phyloP scores from a whole-genome alignment of 1,140 invertebrate genomes.

The Oryzaephilus surinamensis region DNA sequence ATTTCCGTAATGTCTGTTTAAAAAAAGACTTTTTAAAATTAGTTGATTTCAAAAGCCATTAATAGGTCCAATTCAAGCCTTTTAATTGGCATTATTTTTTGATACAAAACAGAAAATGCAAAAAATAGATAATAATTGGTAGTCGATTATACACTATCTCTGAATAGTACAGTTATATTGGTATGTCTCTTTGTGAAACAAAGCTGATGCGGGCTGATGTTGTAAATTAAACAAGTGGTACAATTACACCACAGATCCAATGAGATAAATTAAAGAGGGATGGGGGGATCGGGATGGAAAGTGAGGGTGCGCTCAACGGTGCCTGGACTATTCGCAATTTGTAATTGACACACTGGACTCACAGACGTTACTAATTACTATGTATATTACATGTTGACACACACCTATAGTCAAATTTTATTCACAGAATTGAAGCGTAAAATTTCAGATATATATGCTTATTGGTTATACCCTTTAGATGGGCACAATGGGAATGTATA shows the following conservation, averaged over 20 bases:
- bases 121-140: too few species aligned
- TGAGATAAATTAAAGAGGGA: too few species aligned
- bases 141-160: too few species aligned
- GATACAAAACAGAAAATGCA: too few species aligned
- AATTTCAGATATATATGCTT: conserved; percentile 25
- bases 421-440: conserved; percentile 18
- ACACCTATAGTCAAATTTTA: conserved; percentile 13
- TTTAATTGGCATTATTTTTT: too few species aligned
- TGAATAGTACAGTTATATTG: too few species aligned
- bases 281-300: conserved; percentile 27
- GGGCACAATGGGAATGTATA: not conserved
- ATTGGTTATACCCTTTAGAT: conserved; percentile 6
- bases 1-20: too few species aligned
- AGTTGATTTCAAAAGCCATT: too few species aligned
- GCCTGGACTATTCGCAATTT: too few species aligned
- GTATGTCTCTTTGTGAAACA: conserved; percentile 13
- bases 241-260: conserved; percentile 21
- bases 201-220: conserved; percentile 16
- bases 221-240: conserved; percentile 28
- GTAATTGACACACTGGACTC: conserved; percentile 23
- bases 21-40: too few species aligned
- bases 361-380: conserved; percentile 25
- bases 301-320: conserved; percentile 13
- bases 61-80: too few species aligned
- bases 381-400: conserved; percentile 28